A percentile compares a stretch with the other conserved stretches of the same genome.
Evolutionary conservation across 2,888 invertebrate genomes (phyloP).

Genomic region (Digitonthophagus gazella): DNA sequence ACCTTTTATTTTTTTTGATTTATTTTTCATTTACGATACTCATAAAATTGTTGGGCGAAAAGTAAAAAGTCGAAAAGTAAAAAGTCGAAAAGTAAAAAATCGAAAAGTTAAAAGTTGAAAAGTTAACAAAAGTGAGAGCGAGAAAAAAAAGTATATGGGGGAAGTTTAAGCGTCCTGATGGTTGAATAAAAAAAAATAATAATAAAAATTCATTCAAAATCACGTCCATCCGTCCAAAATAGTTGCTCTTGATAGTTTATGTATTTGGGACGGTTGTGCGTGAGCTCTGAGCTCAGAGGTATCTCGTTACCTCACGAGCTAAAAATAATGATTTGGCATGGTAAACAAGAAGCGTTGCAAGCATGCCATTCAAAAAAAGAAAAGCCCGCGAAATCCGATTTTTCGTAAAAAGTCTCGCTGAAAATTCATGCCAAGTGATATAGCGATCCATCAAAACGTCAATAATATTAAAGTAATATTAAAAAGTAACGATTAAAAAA

Average conservation of each 20-base stretch:
- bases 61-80: too few species aligned
- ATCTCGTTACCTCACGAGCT: not conserved
- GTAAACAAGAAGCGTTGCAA: not conserved
- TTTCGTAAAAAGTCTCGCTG: not conserved
- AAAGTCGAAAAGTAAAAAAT: not conserved
- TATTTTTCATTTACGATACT: too few species aligned
- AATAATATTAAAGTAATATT: not conserved
- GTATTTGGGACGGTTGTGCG: not conserved
- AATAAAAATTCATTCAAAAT: too few species aligned
- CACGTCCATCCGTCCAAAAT: too few species aligned
- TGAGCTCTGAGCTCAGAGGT: not conserved
- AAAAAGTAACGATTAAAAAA: constrained; percentile 14
- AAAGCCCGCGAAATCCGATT: not conserved
- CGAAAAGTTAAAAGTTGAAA: not conserved
- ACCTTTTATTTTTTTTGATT: not conserved
- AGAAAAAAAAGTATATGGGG: not conserved
- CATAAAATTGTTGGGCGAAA: too few species aligned
- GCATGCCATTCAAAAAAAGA: not conserved
- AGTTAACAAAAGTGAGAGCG: too few species aligned
- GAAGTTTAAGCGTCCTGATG: not conserved
- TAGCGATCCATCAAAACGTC: constrained; percentile 11
- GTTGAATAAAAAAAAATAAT: not conserved
- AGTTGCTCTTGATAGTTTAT: too few species aligned
- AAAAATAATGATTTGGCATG: not conserved
- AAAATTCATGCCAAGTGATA: not conserved